Base-by-base conservation (phyloP, 2,888 invertebrate genomes). In the Mimachlamys varia region DNA sequence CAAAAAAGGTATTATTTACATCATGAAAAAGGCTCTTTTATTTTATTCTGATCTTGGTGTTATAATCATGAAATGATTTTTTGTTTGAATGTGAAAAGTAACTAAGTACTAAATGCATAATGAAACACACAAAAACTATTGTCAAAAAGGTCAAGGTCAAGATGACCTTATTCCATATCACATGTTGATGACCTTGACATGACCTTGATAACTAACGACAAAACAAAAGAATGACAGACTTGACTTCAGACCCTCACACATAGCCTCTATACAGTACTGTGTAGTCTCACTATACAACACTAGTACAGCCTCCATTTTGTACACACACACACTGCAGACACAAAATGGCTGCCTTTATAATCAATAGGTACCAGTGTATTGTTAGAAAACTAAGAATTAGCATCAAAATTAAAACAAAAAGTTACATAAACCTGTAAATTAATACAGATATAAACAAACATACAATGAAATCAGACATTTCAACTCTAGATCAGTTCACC, bases 301-400 rank as follows among this genome's bases (percentile, higher is more conserved):
- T 76, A 76, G 22, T 76, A 27, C 33, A 76, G 76, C 33, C 27
- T 27, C 33, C 27, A 76, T 33, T 76, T 76, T 76, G 27, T 76
- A 76, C 76, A 76, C 76, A 76, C 76, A 62, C 53, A 1, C 76
- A 76, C 76, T 33, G 76, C 76, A 76, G 76, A 76, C 76, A 76
- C 76, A 33, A 76, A 76, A 76, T 76, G 76, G 76, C 76, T 76
- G 76, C 76, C 76, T 33, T n/a, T 33, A 76, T 17, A 76, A 76
- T 76, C 33, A 76, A 76, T 76, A 76, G n/a, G 12, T 58, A n/a
- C n/a, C 12, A 53, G 19, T 17, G 53, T 53, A 53, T 19, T 17
- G 12, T 0, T 5, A 53, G 17, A 13, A 12, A 19, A 53, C 53
- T 53, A 12, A 53, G 53, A 7, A 17, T 53, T 2, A 53, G 19